Conservation (phyloP, 2,888 invertebrate species). For the Erannis defoliaria region DNA sequence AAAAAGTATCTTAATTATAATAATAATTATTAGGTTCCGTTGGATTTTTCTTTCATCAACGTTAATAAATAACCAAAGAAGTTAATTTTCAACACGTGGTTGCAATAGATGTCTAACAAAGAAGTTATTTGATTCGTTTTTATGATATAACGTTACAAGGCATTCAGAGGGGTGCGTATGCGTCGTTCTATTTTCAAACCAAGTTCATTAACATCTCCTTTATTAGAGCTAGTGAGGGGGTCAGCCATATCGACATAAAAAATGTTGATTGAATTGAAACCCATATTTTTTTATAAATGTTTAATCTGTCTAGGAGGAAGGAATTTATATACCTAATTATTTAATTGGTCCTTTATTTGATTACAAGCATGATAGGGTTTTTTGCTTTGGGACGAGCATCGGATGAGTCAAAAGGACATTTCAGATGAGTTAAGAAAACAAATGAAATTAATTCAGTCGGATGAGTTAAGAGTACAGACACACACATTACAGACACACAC, state of each 20-base stretch:
- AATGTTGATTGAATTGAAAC: neutral
- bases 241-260: slow-evolving; percentile 21
- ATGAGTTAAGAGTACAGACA: too few relatives aligned
- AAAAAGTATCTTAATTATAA: too few relatives aligned
- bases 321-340: too few relatives aligned
- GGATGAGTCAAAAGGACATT: too few relatives aligned
- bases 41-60: neutral
- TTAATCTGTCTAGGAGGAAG: too few relatives aligned
- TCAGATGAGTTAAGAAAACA: too few relatives aligned
- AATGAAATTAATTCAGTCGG: too few relatives aligned
- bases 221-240: slow-evolving; percentile 53
- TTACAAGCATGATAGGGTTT: too few relatives aligned
- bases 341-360: too few relatives aligned
- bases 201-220: slow-evolving; percentile 66
- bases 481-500: too few relatives aligned
- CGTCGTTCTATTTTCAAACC: slow-evolving; percentile 58
- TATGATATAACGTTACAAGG: slow-evolving; percentile 38
- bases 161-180: slow-evolving; percentile 36
- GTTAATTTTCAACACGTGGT: slow-evolving; percentile 32
- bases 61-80: neutral
- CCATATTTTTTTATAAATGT: neutral
- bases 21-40: too few relatives aligned
- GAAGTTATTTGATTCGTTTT: slow-evolving; percentile 28
- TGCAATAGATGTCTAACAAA: slow-evolving; percentile 18
- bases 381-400: too few relatives aligned